These are phyloP conservation scores for Martes flavigula DNA, from an alignment of 2,797 vertebrate genomes.

Conservation along the genomic window DNA sequence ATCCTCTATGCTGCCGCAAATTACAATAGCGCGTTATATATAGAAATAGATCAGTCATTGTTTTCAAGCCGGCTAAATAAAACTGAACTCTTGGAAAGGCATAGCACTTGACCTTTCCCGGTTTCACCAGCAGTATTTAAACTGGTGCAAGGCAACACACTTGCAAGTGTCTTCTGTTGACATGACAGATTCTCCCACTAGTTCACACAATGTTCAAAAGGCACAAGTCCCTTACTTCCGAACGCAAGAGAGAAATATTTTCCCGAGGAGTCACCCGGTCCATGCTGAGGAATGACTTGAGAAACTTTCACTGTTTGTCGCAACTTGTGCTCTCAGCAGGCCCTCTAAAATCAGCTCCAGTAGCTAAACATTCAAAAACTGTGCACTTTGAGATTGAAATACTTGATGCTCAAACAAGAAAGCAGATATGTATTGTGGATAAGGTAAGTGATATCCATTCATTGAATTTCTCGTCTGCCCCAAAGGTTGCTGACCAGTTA, in stretches of 20 bases:
- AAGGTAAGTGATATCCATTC: conserved; percentile 83
- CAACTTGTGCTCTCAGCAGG: conserved; percentile 83
- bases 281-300: conserved; percentile 71
- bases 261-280: conserved; percentile 67
- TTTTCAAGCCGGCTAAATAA: conserved; percentile 85
- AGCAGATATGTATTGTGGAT: conserved; percentile 87
- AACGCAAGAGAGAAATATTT: conserved; percentile 59
- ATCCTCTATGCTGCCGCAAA: conserved; percentile 24
- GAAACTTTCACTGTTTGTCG: conserved; percentile 82
- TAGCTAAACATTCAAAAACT: conserved; percentile 82
- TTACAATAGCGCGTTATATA: conserved; percentile 85
- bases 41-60: conserved; percentile 86
- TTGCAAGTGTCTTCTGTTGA: conserved; percentile 73
- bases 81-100: conserved; percentile 83
- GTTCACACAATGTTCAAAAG: conserved; percentile 80
- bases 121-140: conserved; percentile 81
- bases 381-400: conserved; percentile 88
- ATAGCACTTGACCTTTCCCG: conserved; percentile 82
- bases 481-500: background rate
- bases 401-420: conserved; percentile 86
- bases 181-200: conserved; percentile 66
- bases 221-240: conserved; percentile 65
- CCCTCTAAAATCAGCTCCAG: conserved; percentile 69
- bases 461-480: background rate
- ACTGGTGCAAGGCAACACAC: conserved; percentile 67